phyloP scores from a whole-genome alignment of 2,888 invertebrate genomes.

The Epinotia bilunana region DNA sequence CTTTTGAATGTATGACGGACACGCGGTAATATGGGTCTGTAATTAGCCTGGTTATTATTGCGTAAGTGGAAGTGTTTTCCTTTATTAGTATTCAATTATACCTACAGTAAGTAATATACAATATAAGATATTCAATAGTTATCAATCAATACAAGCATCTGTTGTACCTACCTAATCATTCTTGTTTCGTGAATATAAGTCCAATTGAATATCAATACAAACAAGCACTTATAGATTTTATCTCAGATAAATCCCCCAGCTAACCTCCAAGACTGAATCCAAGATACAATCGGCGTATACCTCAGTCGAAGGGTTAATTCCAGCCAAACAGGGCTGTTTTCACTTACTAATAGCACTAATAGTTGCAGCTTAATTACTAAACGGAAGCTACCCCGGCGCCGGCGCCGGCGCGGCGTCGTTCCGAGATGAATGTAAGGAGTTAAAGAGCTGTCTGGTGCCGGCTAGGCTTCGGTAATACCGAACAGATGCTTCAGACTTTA shows the following conservation, averaged over 20 bases:
- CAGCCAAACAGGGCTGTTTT: neutral
- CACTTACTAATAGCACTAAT: neutral
- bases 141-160: neutral
- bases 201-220: neutral
- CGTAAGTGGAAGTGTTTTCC: constrained; percentile 21
- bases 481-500: constrained; percentile 1
- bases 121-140: neutral
- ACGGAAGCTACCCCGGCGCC: constrained; percentile 10
- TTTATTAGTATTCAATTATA: constrained; percentile 4
- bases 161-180: no score
- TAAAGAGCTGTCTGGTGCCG: neutral
- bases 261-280: neutral
- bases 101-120: no score
- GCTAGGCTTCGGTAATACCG: neutral
- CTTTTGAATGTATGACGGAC: neutral
- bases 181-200: no score
- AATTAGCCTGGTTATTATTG: constrained; percentile 29
- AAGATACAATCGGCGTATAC: neutral
- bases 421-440: constrained; percentile 1
- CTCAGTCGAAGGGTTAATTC: neutral
- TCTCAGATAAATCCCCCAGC: no score
- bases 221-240: no score
- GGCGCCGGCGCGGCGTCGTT: constrained; percentile 9
- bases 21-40: constrained; percentile 8
- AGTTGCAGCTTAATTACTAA: constrained; percentile 20